Evolutionary conservation across 53 echinoderm and acorn worm genomes (phyloP).

Genomic region (Echinarachnius parma): DNA sequence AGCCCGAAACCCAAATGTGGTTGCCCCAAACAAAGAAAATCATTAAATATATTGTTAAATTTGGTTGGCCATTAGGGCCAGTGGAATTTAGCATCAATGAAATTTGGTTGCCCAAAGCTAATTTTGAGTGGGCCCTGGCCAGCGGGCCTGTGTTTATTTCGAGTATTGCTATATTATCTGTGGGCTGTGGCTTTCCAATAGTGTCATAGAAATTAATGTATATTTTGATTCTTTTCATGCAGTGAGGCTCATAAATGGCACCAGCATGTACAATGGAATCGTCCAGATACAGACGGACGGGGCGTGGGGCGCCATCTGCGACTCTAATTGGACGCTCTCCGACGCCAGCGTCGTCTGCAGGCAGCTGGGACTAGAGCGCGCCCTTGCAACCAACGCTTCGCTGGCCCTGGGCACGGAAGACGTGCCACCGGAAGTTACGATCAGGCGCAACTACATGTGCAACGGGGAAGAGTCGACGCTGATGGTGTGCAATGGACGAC

Average conservation of each 20-base stretch:
- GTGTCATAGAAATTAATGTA: too few species aligned
- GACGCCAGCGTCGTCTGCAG: constrained; percentile 33
- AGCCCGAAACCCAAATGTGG: too few species aligned
- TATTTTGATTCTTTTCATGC: too few species aligned
- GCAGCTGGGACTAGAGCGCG: constrained; percentile 9
- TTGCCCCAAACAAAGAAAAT: too few species aligned
- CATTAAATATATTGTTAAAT: too few species aligned
- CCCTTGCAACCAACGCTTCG: constrained; percentile 13
- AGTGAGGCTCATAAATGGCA: constrained; percentile 30
- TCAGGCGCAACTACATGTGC: neutral
- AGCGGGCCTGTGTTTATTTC: too few species aligned
- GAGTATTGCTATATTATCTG: too few species aligned
- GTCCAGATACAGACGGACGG: constrained; percentile 23
- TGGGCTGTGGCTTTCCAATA: too few species aligned
- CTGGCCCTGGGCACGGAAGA: neutral
- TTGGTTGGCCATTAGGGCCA: too few species aligned
- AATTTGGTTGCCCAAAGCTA: too few species aligned
- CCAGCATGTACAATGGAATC: constrained; percentile 18
- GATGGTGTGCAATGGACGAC: neutral
- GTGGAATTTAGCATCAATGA: too few species aligned
- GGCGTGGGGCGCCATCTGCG: constrained; percentile 21
- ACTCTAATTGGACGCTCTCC: constrained; percentile 11
- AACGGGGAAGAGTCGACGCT: constrained; percentile 1
- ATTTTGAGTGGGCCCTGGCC: too few species aligned
- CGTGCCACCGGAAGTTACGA: neutral